Conservation (phyloP, 2,113 vertebrate genomes). For the Boulengeromyrus knoepffleri region DNA sequence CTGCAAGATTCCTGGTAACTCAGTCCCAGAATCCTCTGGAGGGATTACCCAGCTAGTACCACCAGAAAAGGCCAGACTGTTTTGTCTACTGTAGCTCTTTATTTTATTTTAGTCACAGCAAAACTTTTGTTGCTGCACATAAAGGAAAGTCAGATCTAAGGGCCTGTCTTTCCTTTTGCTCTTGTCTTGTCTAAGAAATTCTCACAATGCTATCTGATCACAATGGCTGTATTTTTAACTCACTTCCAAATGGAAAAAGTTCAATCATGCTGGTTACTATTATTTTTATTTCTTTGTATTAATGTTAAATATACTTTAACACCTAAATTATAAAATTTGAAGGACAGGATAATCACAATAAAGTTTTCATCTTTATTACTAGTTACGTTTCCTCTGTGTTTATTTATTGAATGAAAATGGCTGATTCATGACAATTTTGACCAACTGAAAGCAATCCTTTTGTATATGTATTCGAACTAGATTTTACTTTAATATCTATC, state of each 20-base stretch:
- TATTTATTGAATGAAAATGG: background rate
- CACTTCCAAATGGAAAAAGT: background rate
- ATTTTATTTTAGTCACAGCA: background rate
- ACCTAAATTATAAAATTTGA: slow-evolving; percentile 63
- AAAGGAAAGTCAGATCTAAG: background rate
- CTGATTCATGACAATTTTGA: background rate
- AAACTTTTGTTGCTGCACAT: background rate
- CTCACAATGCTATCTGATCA: background rate
- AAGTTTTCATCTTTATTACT: slow-evolving; percentile 9
- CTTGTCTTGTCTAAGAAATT: background rate
- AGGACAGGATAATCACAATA: slow-evolving; percentile 55
- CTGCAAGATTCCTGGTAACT: background rate
- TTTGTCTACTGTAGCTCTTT: background rate
- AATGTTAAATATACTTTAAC: slow-evolving; percentile 14
- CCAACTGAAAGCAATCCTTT: background rate
- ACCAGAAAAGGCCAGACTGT: background rate
- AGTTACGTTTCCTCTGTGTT: background rate
- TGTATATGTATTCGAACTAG: background rate
- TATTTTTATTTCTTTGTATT: background rate
- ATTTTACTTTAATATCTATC: background rate
- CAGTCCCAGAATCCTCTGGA: background rate
- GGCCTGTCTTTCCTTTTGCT: background rate
- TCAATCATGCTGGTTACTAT: background rate
- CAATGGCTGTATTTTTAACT: background rate
- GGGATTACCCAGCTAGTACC: background rate